Percentiles rank a stretch among this genome's conserved stretches.
Conservation (phyloP, 2,113 vertebrate species). For the Pachyramphus minor region DNA sequence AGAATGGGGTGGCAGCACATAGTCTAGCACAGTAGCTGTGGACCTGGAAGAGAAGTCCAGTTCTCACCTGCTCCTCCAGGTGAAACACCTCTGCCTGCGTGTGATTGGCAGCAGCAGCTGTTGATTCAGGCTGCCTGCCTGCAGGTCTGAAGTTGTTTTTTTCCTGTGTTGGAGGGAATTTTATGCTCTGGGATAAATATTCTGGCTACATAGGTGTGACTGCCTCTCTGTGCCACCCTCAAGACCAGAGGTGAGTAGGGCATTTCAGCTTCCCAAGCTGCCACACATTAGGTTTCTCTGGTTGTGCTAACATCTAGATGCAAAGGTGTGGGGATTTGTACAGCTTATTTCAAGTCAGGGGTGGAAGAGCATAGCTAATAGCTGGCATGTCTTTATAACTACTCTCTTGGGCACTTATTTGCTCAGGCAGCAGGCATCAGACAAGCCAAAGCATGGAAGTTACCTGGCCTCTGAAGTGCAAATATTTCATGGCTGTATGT, state of each 20-base stretch:
- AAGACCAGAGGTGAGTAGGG: neutral
- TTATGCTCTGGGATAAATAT: neutral
- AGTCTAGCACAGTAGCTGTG: neutral
- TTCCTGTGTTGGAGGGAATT: neutral
- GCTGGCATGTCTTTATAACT: neutral
- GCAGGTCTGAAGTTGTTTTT: neutral
- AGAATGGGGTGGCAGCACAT: neutral
- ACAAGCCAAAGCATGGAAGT: neutral
- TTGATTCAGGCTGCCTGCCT: accelerated
- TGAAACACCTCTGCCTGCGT: neutral
- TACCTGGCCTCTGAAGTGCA: neutral
- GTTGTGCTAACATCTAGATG: neutral
- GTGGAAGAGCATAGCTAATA: accelerated
- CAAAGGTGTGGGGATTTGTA: neutral
- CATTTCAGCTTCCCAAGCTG: neutral
- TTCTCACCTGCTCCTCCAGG: neutral
- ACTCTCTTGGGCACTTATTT: neutral
- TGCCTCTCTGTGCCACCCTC: neutral
- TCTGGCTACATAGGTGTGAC: accelerated
- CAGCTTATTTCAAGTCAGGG: neutral
- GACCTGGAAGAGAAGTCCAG: neutral
- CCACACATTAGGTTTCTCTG: accelerated
- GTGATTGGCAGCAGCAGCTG: accelerated
- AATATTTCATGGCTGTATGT: neutral
- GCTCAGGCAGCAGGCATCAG: neutral